Evolutionary conservation across 2,113 vertebrate species (phyloP).

Genomic region (Cinclus cinclus): DNA sequence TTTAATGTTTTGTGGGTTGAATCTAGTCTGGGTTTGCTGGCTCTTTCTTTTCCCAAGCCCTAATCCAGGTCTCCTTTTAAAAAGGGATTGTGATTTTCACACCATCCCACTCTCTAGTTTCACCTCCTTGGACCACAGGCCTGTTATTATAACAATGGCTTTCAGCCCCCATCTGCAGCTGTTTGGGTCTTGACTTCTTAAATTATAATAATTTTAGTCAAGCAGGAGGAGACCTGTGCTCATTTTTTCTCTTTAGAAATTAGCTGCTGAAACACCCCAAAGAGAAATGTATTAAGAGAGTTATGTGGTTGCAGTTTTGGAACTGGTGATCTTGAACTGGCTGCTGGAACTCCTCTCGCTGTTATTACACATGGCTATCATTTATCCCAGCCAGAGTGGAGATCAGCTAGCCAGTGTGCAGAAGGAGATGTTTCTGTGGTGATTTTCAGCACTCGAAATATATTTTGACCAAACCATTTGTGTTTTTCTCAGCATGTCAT

Average conservation of each 20-base stretch:
- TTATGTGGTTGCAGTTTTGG: not conserved
- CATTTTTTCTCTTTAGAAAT: constrained; percentile 2
- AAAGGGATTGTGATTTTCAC: not conserved
- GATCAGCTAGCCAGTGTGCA: not conserved
- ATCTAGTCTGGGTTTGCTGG: not conserved
- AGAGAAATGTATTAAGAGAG: constrained; percentile 21
- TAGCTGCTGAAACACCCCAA: not conserved
- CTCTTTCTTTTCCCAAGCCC: not conserved
- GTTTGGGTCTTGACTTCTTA: constrained; percentile 11
- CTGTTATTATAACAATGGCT: not conserved
- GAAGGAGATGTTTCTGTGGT: not conserved
- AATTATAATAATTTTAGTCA: constrained; percentile 32
- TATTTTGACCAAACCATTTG: not conserved
- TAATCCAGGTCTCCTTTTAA: not conserved
- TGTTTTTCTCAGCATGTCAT: not conserved
- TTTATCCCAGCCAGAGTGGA: not conserved
- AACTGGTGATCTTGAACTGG: not conserved
- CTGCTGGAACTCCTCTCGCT: not conserved
- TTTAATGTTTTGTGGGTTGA: not conserved
- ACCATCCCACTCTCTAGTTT: not conserved
- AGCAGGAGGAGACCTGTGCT: not conserved
- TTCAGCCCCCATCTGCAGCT: constrained; percentile 32
- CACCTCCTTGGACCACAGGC: not conserved
- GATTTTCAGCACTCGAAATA: not conserved
- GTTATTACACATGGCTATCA: not conserved